Evolutionary conservation across 2,113 vertebrate genomes (phyloP).

Genomic region (Glaucomys volans): DNA sequence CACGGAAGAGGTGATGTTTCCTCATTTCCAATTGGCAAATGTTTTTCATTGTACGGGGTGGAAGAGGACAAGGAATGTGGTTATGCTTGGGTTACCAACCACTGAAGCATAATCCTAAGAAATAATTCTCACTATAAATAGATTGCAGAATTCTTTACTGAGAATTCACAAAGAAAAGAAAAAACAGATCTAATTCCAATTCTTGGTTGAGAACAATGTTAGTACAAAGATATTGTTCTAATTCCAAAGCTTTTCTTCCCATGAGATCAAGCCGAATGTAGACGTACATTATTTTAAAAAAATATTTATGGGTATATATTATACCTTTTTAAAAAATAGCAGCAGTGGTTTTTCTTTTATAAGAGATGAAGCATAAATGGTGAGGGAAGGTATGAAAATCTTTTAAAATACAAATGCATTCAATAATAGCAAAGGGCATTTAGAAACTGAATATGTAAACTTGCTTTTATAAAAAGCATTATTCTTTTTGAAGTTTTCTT

Average conservation of each 20-base stretch:
- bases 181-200: neutral
- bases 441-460: conserved; percentile 46
- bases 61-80: neutral
- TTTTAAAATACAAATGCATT: conserved; percentile 54
- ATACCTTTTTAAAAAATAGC: neutral
- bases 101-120: neutral
- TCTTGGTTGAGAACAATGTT: neutral
- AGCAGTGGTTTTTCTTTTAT: conserved; percentile 36
- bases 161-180: neutral
- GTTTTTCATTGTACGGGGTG: no score
- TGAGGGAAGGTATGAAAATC: neutral
- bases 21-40: neutral
- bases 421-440: conserved; percentile 51
- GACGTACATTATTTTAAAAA: neutral
- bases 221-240: neutral
- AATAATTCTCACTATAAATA: neutral
- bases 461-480: conserved; percentile 50
- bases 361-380: conserved; percentile 1
- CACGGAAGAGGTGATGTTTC: neutral
- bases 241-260: neutral
- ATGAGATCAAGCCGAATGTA: neutral
- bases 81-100: neutral
- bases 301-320: neutral
- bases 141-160: neutral
- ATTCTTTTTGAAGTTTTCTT: conserved; percentile 54